Conservation (phyloP, 2,113 vertebrate species). For the Tragelaphus buxtoni region DNA sequence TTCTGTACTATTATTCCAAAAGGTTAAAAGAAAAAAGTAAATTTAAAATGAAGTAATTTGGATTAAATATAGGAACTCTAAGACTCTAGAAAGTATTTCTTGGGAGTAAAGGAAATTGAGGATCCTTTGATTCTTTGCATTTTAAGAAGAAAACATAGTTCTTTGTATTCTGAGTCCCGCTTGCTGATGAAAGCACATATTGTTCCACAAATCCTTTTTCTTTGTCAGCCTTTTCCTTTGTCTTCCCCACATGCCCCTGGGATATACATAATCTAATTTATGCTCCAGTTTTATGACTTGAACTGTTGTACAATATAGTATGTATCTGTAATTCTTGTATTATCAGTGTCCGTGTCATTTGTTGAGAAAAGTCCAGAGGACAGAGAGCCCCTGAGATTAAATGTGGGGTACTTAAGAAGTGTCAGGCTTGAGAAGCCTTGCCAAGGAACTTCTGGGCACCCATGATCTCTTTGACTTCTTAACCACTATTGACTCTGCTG, state of each 20-base stretch:
- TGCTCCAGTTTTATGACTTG: conserved; percentile 44
- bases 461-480: neutral
- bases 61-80: neutral
- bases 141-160: neutral
- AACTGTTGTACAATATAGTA: neutral
- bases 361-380: conserved; percentile 43
- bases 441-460: neutral
- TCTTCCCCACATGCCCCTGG: neutral
- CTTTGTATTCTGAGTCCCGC: conserved; percentile 22
- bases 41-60: conserved; percentile 7
- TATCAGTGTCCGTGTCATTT: conserved; percentile 10
- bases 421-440: neutral
- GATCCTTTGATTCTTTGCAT: neutral
- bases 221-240: neutral
- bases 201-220: neutral
- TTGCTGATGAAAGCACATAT: neutral
- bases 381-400: conserved; percentile 1
- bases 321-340: conserved; percentile 38
- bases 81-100: conserved; percentile 24
- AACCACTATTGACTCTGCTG: neutral
- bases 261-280: conserved; percentile 37
- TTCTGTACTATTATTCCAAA: neutral
- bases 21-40: neutral
- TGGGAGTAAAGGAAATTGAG: neutral
- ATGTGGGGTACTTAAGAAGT: neutral